Base-by-base conservation (phyloP, 1,140 invertebrate genomes). In the Drosophila ogumai region DNA sequence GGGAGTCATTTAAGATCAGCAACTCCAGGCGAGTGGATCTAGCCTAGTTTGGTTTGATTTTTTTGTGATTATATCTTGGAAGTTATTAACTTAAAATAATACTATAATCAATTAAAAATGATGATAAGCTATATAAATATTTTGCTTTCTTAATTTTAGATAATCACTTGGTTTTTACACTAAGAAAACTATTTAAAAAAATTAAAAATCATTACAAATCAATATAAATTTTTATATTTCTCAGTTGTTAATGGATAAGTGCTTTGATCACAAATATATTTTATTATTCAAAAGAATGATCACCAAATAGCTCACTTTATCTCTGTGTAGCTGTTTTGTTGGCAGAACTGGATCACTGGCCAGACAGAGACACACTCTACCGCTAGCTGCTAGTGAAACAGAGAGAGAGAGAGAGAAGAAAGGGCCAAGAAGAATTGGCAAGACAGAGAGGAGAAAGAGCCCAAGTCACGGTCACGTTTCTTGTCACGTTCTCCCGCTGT, bases 381-480 rank as follows among this genome's bases (percentile, higher is more conserved):
- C 40, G n/a, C 66, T 44, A 47, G 57, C 31, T 59, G 8, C 9
- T 6, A 22, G n/a, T 8, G 12, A 10, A 22, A 28, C 6, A 32
- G 13, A 61, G 43, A 52, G 15, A 36, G 8, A 19, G 22, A 19
- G 6, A 38, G n/a, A 31, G 34, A n/a, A 36, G 17, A 47, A 40
- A 17, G 46, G n/a, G n/a, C 32, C 6, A 55, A 44, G 6, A n/a
- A 15, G 41, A 22, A 25, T 38, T 9, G 52, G 34, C 17, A 9
- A 28, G 15, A 5, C 46, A 28, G 13, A 50, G 28, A 52, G 49
- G 44, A 49, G 41, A 44, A 41, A 61, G 59, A 73, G 56, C 63
- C 54, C 67, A 73, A 90, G 86, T 90, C 85, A 90, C 81, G 86
- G 85, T 90, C 85, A 90, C 85, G 85, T 90, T 90, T 90, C 75